Percentiles rank a stretch among this genome's conserved stretches.
phyloP scores from a whole-genome alignment of 2,888 invertebrate genomes.

The Acanthopleura granulata region DNA sequence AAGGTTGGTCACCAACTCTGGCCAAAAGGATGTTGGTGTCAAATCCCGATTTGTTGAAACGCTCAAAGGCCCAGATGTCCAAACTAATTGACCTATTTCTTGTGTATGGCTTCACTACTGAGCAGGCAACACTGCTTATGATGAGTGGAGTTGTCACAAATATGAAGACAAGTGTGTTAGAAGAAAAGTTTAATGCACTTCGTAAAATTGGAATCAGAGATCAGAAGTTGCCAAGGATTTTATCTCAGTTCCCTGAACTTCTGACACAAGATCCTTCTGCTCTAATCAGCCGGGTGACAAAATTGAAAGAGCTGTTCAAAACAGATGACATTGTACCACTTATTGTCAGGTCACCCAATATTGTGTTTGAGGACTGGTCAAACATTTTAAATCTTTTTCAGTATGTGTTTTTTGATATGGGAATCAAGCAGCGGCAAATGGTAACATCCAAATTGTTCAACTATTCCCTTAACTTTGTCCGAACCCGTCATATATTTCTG shows the following conservation, averaged over 20 bases:
- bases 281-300: conserved; percentile 21
- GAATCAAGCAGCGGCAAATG: conserved; percentile 47
- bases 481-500: conserved; percentile 42
- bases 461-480: conserved; percentile 41
- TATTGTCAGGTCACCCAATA: conserved; percentile 32
- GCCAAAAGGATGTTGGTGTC: too few relatives aligned
- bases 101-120: neutral
- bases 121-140: neutral
- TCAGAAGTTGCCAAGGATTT: neutral
- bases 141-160: neutral
- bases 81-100: neutral
- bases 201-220: conserved; percentile 10
- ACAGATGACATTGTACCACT: conserved; percentile 35
- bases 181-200: neutral
- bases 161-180: neutral
- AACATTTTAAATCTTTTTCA: conserved; percentile 38
- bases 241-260: conserved; percentile 16
- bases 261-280: conserved; percentile 19
- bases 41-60: too few relatives aligned
- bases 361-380: conserved; percentile 34
- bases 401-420: conserved; percentile 44
- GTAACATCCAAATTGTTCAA: conserved; percentile 36
- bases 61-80: too few relatives aligned
- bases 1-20: too few relatives aligned
- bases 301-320: conserved; percentile 39